A percentile compares a stretch with the other conserved stretches of the same genome.
Evolutionary conservation across 2,113 vertebrate genomes (phyloP).

Genomic region (Phycodurus eques): DNA sequence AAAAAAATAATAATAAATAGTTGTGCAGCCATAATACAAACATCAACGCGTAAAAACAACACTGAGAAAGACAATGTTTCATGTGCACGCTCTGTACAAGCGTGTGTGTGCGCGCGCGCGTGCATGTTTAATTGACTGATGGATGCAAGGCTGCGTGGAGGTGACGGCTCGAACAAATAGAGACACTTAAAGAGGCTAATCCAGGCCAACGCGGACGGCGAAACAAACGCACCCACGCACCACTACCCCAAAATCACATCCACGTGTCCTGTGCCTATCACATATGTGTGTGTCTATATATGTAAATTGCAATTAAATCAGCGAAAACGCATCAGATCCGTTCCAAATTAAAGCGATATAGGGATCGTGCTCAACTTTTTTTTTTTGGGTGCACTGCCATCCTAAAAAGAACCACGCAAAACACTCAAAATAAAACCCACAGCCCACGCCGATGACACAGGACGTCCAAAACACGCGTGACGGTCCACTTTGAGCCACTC

Average conservation of each 20-base stretch:
- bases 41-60: not conserved
- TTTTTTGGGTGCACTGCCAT: constrained; percentile 15
- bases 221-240: not conserved
- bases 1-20: not conserved
- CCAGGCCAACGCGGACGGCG: constrained; percentile 63
- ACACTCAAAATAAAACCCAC: not conserved
- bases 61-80: not conserved
- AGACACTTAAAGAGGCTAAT: constrained; percentile 73
- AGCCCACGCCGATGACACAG: not conserved
- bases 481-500: not conserved
- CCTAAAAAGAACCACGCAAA: too few relatives aligned
- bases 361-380: constrained; percentile 32
- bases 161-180: constrained; percentile 76
- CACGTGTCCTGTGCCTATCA: not conserved
- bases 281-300: too few relatives aligned
- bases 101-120: constrained; percentile 19
- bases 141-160: constrained; percentile 71
- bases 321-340: not conserved
- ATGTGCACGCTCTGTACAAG: not conserved
- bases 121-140: constrained; percentile 80
- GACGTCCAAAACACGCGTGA: not conserved
- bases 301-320: not conserved
- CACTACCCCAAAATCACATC: not conserved
- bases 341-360: not conserved
- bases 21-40: not conserved